Evolutionary conservation across 2,888 invertebrate genomes (phyloP).

Genomic region (Leucophenga maculata): DNA sequence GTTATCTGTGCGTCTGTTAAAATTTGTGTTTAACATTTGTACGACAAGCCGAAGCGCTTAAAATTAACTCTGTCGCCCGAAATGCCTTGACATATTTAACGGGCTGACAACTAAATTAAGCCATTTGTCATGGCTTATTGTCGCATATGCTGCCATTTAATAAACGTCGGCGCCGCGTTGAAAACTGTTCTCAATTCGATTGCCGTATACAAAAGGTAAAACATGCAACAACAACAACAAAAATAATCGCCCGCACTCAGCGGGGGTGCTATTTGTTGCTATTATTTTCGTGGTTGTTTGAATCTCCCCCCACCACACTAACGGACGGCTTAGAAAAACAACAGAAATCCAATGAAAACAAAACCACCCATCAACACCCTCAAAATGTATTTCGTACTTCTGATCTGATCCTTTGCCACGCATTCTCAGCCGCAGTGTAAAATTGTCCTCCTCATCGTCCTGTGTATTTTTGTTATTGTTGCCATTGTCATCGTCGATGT

Average conservation of each 20-base stretch:
- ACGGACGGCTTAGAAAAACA: constrained; percentile 55
- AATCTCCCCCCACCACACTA: not conserved
- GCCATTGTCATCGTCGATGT: constrained; percentile 45
- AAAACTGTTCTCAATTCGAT: constrained; percentile 1
- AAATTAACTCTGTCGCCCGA: too few species aligned
- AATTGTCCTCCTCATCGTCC: too few species aligned
- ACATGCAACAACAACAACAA: constrained; percentile 9
- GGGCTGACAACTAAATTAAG: constrained; percentile 70
- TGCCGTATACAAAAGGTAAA: constrained; percentile 41
- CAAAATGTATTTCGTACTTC: constrained; percentile 48
- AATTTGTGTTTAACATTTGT: not conserved
- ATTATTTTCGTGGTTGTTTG: constrained; percentile 27
- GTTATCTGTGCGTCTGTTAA: constrained; percentile 10
- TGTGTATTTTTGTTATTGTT: constrained; percentile 33
- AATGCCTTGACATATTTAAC: not conserved
- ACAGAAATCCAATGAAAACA: constrained; percentile 68
- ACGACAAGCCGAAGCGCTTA: too few species aligned
- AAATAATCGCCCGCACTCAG: not conserved
- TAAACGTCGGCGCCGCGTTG: constrained; percentile 42
- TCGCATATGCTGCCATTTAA: constrained; percentile 72
- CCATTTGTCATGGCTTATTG: constrained; percentile 73
- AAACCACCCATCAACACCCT: constrained; percentile 70
- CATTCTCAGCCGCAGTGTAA: not conserved
- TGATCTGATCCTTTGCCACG: not conserved
- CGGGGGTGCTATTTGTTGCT: constrained; percentile 8